Conservation (phyloP, 2,113 vertebrate genomes). For the Psettodes erumei region DNA sequence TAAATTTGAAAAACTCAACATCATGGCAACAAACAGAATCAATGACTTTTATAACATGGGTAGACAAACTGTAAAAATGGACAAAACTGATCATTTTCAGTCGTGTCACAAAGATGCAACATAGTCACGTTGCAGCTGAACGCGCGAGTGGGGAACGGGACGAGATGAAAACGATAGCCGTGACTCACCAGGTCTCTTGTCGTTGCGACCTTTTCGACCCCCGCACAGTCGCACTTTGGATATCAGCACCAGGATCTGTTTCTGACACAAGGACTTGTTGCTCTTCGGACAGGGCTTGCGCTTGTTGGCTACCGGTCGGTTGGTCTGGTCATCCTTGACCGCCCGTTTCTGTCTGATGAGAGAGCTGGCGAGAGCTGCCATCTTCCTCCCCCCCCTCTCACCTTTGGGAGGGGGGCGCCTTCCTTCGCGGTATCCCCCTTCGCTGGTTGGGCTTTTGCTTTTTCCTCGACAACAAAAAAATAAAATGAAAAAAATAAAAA, state of each 20-base stretch:
- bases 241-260: constrained; percentile 90
- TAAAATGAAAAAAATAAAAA: no score
- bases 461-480: no score
- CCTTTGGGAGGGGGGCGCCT: constrained; percentile 77
- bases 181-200: constrained; percentile 87
- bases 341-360: constrained; percentile 93
- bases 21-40: neutral
- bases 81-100: neutral
- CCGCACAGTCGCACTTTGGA: constrained; percentile 91
- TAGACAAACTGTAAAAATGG: neutral
- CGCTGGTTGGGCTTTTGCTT: constrained; percentile 52
- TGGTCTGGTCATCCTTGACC: constrained; percentile 87
- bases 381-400: constrained; percentile 84
- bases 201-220: constrained; percentile 82
- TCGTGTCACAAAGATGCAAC: neutral
- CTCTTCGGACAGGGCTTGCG: constrained; percentile 89
- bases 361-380: constrained; percentile 92
- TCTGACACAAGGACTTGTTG: constrained; percentile 94
- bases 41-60: neutral
- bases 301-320: constrained; percentile 87
- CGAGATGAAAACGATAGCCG: constrained; percentile 20
- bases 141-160: no score
- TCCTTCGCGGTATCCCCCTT: constrained; percentile 59
- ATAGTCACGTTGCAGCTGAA: no score
- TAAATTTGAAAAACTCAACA: neutral